Conservation (phyloP, 2,113 vertebrate species). For the Phoenicopterus ruber region DNA sequence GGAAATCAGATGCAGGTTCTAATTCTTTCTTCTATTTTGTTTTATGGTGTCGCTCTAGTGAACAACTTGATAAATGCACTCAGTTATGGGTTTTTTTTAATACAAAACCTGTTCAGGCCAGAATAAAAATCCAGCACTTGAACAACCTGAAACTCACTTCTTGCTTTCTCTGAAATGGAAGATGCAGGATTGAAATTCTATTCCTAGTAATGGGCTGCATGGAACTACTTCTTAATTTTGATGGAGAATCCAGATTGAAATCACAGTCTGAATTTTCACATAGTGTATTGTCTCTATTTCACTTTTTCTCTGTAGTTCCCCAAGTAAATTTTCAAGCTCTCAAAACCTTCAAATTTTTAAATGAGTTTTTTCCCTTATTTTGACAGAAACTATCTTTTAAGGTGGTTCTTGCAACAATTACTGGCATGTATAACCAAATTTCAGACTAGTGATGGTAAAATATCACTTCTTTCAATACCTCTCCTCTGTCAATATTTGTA, state of each 20-base stretch:
- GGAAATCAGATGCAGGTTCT: constrained; percentile 31
- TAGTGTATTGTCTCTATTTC: neutral
- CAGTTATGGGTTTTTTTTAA: neutral
- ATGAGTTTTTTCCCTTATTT: neutral
- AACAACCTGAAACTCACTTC: neutral
- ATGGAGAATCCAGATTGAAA: neutral
- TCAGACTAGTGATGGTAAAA: neutral
- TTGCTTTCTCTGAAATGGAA: neutral
- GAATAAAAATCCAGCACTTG: neutral
- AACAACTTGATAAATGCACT: constrained; percentile 9
- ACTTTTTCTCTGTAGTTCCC: neutral
- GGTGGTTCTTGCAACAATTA: neutral
- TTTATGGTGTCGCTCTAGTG: neutral
- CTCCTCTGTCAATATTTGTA: neutral
- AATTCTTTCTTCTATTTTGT: neutral
- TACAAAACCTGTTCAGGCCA: neutral
- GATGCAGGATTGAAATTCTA: neutral
- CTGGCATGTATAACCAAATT: neutral
- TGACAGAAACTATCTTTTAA: neutral
- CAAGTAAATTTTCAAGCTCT: neutral
- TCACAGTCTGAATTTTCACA: neutral
- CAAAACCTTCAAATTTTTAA: neutral
- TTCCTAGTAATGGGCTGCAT: neutral
- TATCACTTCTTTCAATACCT: neutral
- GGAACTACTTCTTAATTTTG: neutral